Evolutionary conservation across 2,888 invertebrate genomes (phyloP).

Genomic region (Ochropleura plecta): DNA sequence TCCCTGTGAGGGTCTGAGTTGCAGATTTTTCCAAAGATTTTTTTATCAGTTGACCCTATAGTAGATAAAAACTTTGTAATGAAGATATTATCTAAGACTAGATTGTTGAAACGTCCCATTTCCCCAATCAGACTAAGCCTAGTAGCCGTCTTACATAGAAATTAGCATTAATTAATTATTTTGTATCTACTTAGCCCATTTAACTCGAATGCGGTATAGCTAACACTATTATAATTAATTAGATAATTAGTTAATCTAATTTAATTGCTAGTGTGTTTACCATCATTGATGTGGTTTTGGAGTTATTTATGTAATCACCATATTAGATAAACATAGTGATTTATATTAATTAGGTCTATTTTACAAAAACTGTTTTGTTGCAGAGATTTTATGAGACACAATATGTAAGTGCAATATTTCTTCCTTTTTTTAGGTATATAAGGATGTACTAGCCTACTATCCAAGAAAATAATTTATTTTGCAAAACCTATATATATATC

Average conservation of each 20-base stretch:
- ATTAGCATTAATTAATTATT: conserved; percentile 64
- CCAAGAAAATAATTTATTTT: no score
- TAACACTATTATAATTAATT: conserved; percentile 60
- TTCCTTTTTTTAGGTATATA: no score
- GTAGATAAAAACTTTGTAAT: not conserved
- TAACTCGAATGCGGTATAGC: conserved; percentile 58
- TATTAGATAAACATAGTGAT: not conserved
- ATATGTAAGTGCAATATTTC: not conserved
- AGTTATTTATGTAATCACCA: not conserved
- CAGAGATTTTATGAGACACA: not conserved
- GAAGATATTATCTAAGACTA: conserved; percentile 4
- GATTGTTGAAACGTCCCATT: conserved; percentile 32
- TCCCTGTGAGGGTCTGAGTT: not conserved
- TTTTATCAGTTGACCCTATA: not conserved
- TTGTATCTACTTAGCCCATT: conserved; percentile 63
- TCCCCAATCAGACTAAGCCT: conserved; percentile 47
- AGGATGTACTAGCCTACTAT: no score
- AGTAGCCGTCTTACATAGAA: conserved; percentile 60
- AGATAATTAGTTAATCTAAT: conserved; percentile 51
- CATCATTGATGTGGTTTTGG: conserved; percentile 21
- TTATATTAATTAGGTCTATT: not conserved
- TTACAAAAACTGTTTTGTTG: not conserved
- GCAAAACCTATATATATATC: no score
- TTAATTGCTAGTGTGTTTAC: conserved; percentile 39
- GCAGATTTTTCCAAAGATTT: conserved; percentile 1